Evolutionary conservation across 2,888 invertebrate genomes (phyloP).

Genomic region (Heliothis peltigera): DNA sequence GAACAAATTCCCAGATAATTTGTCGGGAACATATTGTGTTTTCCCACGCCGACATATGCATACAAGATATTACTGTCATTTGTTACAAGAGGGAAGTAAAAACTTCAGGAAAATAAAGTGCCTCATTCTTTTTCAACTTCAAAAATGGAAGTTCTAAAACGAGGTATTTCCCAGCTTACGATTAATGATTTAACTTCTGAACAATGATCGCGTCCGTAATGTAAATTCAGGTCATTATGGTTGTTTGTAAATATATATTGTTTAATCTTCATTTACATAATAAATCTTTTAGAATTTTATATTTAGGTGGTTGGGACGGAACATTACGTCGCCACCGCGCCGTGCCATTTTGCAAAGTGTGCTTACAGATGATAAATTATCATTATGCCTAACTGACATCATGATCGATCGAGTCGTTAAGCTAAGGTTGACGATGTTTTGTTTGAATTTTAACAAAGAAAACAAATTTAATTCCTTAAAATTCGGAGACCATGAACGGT

Average conservation of each 20-base stretch:
- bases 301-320: slow-evolving; percentile 59
- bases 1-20: slow-evolving; percentile 65
- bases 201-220: slow-evolving; percentile 30
- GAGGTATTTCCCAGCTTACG: slow-evolving; percentile 8
- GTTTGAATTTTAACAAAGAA: slow-evolving; percentile 44
- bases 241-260: slow-evolving; percentile 56
- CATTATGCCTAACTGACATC: slow-evolving; percentile 72
- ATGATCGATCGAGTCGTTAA: slow-evolving; percentile 75
- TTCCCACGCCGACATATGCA: slow-evolving; percentile 60
- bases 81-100: slow-evolving; percentile 44
- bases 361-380: slow-evolving; percentile 77
- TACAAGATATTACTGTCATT: slow-evolving; percentile 58
- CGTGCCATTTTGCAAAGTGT: slow-evolving; percentile 68
- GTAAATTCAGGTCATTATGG: slow-evolving; percentile 50
- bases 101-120: slow-evolving; percentile 47
- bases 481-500: not conserved
- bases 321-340: slow-evolving; percentile 63
- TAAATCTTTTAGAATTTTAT: slow-evolving; percentile 64
- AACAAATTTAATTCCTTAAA: slow-evolving; percentile 36
- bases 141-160: slow-evolving; percentile 16
- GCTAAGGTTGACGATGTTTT: slow-evolving; percentile 62
- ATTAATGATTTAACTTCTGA: slow-evolving; percentile 36
- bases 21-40: slow-evolving; percentile 61
- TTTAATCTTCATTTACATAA: slow-evolving; percentile 53
- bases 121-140: slow-evolving; percentile 20